Conservation (phyloP, 1,140 invertebrate species). For the Macrobrachium nipponense region DNA sequence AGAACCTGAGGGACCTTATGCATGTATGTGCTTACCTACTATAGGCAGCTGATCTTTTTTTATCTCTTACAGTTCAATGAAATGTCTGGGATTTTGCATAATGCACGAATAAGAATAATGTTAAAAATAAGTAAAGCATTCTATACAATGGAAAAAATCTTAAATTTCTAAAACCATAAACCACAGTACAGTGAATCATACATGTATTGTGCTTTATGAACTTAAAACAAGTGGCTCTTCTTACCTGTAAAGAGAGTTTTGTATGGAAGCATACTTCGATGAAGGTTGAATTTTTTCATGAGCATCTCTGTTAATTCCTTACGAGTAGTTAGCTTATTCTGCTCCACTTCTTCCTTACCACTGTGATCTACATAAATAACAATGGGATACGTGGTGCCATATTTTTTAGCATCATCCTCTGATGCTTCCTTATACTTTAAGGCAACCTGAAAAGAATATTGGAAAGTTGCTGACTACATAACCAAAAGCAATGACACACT, state of each 20-base stretch:
- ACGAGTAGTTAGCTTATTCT: not conserved
- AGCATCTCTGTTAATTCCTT: slow-evolving; percentile 12
- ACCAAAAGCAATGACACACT: not conserved
- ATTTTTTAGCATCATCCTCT: not conserved
- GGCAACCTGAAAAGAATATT: slow-evolving; percentile 11
- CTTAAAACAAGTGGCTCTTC: not conserved
- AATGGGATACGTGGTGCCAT: not conserved
- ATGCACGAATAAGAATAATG: no score
- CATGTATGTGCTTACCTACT: no score
- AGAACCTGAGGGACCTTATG: no score
- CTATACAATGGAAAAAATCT: no score
- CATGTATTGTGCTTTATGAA: no score
- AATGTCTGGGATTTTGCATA: no score
- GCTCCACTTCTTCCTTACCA: slow-evolving; percentile 34
- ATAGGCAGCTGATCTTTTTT: no score
- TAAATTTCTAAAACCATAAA: no score
- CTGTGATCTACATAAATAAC: slow-evolving; percentile 4
- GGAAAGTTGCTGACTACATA: no score
- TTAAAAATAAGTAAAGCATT: no score
- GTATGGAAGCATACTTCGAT: slow-evolving; percentile 27
- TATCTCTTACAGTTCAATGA: no score
- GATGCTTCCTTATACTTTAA: slow-evolving; percentile 28
- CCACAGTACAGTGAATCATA: no score
- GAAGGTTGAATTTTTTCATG: slow-evolving; percentile 19
- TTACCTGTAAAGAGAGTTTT: slow-evolving; percentile 20